A percentile compares a stretch with the other conserved stretches of the same genome.
Conservation (phyloP, 2,888 invertebrate genomes). For the Pocota personata region DNA sequence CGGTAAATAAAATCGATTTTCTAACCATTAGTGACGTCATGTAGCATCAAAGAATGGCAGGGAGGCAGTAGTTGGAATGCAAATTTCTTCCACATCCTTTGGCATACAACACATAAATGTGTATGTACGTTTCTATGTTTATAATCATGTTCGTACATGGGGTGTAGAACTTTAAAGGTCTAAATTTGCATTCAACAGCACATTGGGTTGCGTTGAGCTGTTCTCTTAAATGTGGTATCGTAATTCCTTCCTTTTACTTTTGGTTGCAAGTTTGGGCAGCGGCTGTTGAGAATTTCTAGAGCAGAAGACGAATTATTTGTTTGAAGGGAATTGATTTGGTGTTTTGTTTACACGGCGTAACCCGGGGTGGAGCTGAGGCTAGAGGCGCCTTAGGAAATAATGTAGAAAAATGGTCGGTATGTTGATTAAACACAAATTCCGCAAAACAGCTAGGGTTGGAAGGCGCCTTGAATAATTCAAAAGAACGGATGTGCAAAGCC, state of each 20-base stretch:
- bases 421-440: no score
- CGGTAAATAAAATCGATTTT: conserved; percentile 56
- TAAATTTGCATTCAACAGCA: conserved; percentile 58
- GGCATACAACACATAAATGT: neutral
- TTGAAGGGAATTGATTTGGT: neutral
- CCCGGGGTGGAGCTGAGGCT: neutral
- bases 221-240: conserved; percentile 11
- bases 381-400: neutral
- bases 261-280: neutral
- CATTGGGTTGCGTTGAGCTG: conserved; percentile 2
- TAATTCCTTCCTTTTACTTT: conserved; percentile 41
- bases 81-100: conserved; percentile 27
- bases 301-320: neutral
- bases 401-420: no score
- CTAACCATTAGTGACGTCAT: conserved; percentile 54
- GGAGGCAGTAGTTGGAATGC: conserved; percentile 28
- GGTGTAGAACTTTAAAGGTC: conserved; percentile 42
- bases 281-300: neutral
- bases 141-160: conserved; percentile 18
- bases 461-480: no score
- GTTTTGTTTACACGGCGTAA: no score
- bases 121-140: neutral
- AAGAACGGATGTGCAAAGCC: no score
- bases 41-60: neutral
- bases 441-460: no score